Evolutionary conservation across 2,797 vertebrate genomes (phyloP).

Genomic region (Simalia tracyae): DNA sequence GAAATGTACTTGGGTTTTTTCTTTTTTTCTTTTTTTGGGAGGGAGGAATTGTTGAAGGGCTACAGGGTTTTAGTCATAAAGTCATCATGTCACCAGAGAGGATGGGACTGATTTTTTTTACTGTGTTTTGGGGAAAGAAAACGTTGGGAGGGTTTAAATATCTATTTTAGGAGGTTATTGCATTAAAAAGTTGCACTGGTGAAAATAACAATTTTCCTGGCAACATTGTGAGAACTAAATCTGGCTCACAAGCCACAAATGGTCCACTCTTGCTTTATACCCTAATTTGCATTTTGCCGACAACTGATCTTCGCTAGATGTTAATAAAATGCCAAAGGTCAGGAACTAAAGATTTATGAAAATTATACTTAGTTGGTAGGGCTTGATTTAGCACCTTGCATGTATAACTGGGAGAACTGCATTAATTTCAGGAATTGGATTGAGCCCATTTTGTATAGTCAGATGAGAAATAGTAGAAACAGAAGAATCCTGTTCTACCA

Average conservation of each 20-base stretch:
- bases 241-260: not conserved
- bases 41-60: not conserved
- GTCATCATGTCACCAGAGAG: not conserved
- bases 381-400: not conserved
- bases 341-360: not conserved
- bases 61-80: not conserved
- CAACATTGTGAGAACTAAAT: not conserved
- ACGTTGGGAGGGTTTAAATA: not conserved
- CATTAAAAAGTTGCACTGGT: not conserved
- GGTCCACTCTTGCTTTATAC: not conserved
- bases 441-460: not conserved
- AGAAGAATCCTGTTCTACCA: not conserved
- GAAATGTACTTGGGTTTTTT: not conserved
- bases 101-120: not conserved
- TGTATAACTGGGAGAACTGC: not conserved
- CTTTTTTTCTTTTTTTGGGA: not conserved
- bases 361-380: constrained; percentile 6
- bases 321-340: constrained; percentile 24
- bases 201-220: not conserved
- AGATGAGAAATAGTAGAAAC: not conserved
- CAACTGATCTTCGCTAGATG: not conserved
- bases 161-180: not conserved
- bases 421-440: not conserved
- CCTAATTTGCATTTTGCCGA: not conserved
- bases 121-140: not conserved